phyloP scores from a whole-genome alignment of 2,113 vertebrate genomes.

The Pseudonaja textilis region DNA sequence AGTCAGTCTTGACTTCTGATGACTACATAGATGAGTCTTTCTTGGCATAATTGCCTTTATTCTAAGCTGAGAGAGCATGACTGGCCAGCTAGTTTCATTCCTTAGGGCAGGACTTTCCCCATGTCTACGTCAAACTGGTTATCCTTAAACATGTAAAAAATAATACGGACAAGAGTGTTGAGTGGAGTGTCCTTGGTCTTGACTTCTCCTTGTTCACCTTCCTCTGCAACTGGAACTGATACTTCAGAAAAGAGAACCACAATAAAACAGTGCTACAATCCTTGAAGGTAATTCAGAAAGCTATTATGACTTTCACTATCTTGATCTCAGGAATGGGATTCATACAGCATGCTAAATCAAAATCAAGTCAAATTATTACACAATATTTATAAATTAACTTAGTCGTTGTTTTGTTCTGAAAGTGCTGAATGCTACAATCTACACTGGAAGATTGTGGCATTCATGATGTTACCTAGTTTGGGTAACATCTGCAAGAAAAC shows the following conservation, averaged over 20 bases:
- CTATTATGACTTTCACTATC: background rate
- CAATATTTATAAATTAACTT: background rate
- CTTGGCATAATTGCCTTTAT: too few species aligned
- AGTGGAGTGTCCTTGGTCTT: background rate
- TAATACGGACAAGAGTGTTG: too few species aligned
- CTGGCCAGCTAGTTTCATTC: too few species aligned
- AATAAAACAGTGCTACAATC: background rate
- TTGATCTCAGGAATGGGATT: background rate
- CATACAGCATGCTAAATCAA: background rate
- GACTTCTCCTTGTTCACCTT: background rate
- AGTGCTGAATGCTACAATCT: background rate
- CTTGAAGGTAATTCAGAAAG: background rate
- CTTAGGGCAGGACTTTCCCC: too few species aligned
- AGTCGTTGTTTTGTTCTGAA: background rate
- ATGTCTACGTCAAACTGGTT: too few species aligned
- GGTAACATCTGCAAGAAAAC: too few species aligned
- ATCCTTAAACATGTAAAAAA: too few species aligned
- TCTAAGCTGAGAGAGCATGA: too few species aligned
- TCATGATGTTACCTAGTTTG: too few species aligned
- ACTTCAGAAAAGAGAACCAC: background rate
- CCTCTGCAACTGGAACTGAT: background rate
- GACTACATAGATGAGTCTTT: too few species aligned
- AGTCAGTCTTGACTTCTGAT: too few species aligned
- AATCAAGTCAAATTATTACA: background rate
- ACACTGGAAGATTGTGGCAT: background rate